Evolutionary conservation across 2,113 vertebrate species (phyloP).

Genomic region (Microtus oregoni): DNA sequence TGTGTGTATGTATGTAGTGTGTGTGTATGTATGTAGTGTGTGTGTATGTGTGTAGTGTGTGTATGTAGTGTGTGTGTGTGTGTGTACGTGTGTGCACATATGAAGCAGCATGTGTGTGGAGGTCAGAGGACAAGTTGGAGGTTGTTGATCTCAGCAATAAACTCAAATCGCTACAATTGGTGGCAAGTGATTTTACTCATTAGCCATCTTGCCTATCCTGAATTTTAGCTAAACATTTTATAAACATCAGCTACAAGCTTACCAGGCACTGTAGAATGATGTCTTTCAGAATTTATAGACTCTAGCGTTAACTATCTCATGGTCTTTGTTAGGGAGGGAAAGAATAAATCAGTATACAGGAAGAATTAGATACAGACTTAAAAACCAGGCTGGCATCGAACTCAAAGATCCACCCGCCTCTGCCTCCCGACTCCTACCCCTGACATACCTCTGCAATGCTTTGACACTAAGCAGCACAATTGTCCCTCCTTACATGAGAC

Average conservation of each 20-base stretch:
- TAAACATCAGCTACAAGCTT: background rate
- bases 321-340: background rate
- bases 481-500: background rate
- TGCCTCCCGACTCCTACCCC: background rate
- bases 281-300: background rate
- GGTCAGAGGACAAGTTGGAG: background rate
- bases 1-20: no score
- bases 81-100: background rate
- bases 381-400: background rate
- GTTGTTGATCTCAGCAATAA: background rate
- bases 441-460: background rate
- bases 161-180: background rate
- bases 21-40: no score
- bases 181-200: background rate
- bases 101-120: background rate
- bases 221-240: constrained; percentile 36
- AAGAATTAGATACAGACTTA: background rate
- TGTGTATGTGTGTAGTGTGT: no score
- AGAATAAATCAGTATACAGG: background rate
- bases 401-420: background rate
- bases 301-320: background rate
- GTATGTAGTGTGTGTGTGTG: no score
- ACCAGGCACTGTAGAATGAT: background rate
- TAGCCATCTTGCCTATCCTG: background rate
- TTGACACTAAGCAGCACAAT: background rate